Percentiles rank a stretch among this genome's conserved stretches.
Evolutionary conservation across 2,113 vertebrate genomes (phyloP).

Genomic region (Hucho hucho): DNA sequence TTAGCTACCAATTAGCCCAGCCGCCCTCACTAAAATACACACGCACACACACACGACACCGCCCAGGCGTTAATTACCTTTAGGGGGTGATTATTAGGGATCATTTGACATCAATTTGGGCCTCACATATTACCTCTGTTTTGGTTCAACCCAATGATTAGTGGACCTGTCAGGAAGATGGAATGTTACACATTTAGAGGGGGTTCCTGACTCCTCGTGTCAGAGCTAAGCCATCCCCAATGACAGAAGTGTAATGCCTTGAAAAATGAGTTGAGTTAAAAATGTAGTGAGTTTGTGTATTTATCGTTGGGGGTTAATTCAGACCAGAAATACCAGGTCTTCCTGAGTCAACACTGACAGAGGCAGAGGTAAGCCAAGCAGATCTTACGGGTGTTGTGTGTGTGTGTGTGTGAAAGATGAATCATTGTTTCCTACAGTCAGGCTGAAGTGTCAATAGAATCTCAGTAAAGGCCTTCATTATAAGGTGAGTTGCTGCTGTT

Average conservation of each 20-base stretch:
- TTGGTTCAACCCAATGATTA: slow-evolving; percentile 80
- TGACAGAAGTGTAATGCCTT: slow-evolving; percentile 46
- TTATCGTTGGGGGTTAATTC: slow-evolving; percentile 14
- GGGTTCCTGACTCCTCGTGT: slow-evolving; percentile 68
- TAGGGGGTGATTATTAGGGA: slow-evolving; percentile 74
- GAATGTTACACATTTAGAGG: slow-evolving; percentile 76
- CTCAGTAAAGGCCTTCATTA: slow-evolving; percentile 69
- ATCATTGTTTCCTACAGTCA: slow-evolving; percentile 58
- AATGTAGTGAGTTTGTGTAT: slow-evolving; percentile 59
- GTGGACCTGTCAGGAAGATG: slow-evolving; percentile 78
- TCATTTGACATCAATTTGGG: slow-evolving; percentile 81
- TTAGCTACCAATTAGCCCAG: slow-evolving; percentile 76
- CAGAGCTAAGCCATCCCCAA: slow-evolving; percentile 57
- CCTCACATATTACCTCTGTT: slow-evolving; percentile 79
- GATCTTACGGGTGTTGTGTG: background rate
- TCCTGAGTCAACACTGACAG: slow-evolving; percentile 15
- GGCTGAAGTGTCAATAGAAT: slow-evolving; percentile 52
- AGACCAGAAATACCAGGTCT: no score
- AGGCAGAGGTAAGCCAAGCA: slow-evolving; percentile 34
- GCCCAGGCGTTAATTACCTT: slow-evolving; percentile 63
- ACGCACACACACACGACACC: background rate
- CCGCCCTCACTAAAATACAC: slow-evolving; percentile 74
- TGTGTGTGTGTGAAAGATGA: slow-evolving; percentile 41
- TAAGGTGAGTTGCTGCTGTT: slow-evolving; percentile 55
- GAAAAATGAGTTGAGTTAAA: slow-evolving; percentile 65